Base-by-base conservation (phyloP, 2,888 invertebrate genomes). In the Hypolimnas misippus region DNA sequence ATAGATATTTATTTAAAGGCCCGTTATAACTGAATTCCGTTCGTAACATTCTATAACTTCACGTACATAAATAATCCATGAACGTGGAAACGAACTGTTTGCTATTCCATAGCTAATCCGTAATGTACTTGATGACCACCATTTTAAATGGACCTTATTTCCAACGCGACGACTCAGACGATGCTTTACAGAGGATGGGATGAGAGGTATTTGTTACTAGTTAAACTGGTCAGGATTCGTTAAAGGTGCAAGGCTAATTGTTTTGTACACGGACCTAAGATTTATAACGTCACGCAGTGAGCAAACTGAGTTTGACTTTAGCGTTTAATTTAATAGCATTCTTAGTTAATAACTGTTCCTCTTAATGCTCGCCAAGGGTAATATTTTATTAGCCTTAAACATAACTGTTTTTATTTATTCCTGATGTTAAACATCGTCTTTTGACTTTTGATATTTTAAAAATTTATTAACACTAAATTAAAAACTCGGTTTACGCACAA, bases 181-280 rank as follows among this genome's bases (percentile, higher is more conserved):
- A 57, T 10, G 14, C 42, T 44, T 42, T 56, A 46, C 10, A 51
- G 52, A 50, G 49, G 59, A 50, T 52, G 61, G 62, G 54, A 52
- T 59, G 52, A 61, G 29, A 57, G 65, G 46, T 62, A 62, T 59
- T n/a, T 3, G 61, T 67, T 60, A 61, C 63, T 63, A 60, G 53
- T 44, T 33, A 61, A 21, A 35, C 62, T 75, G 76, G 83, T 60
- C 67, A 70, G 68, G 73, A 71, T 65, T 74, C 74, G 77, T 76
- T 75, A 75, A 60, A 83, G 82, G 79, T 83, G 82, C 74, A 81
- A 84, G 81, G 79, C 84, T 86, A 86, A 86, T 86, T 86, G 84
- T 85, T 86, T 83, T 70, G 75, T 77, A 79, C 74, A 72, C 74
- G 70, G 73, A 68, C 70, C 67, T 62, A 74, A 76, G 80, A 83